Base-by-base conservation (phyloP, 2,888 invertebrate species). In the Archips xylosteana region DNA sequence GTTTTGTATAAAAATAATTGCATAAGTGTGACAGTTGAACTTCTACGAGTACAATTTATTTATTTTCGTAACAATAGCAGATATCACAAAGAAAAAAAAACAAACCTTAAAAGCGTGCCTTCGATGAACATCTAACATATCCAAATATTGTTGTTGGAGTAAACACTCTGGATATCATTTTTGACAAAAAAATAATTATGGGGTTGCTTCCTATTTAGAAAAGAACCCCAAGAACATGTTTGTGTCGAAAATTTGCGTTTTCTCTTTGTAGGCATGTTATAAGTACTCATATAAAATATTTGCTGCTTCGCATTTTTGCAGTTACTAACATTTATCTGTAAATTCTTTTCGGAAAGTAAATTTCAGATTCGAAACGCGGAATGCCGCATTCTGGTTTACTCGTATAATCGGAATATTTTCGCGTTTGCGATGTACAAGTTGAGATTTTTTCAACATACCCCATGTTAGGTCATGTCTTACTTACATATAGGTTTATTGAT, bases 361-460 rank as follows among this genome's bases (percentile, higher is more conserved):
- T 61, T 65, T 34, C 3, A 49, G 45, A 66, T 71, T 66, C 34
- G 51, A 66, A 66, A 71, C 51, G 60, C 60, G 66, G 51, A 36
- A 65, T 5, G 15, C n/a, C 15, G 42, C 71, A 61, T 71, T 61
- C 66, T 66, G 36, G 36, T 45, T 0, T 23, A 23, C 23, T 23
- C 23, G 47, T 49, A 36, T 13, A 65, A 70, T n/a, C 51, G 49
- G 51, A 66, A 57, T 59, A 8, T 57, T 57, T 51, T 54, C 9
- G 64, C 13, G 39, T 47, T 63, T 36, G 42, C 34, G 15, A 51
- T 15, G 65, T 8, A 47, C n/a, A 51, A 61, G 34, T 47, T 34
- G 10, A 54, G 32, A 36, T 23, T 62, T 51, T 61, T 62, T 54
- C n/a, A 42, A 34, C 6, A 45, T 47, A 34, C 34, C 13, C 63